Base-by-base conservation (phyloP, 2,888 invertebrate species). In the Drosophila limbata region DNA sequence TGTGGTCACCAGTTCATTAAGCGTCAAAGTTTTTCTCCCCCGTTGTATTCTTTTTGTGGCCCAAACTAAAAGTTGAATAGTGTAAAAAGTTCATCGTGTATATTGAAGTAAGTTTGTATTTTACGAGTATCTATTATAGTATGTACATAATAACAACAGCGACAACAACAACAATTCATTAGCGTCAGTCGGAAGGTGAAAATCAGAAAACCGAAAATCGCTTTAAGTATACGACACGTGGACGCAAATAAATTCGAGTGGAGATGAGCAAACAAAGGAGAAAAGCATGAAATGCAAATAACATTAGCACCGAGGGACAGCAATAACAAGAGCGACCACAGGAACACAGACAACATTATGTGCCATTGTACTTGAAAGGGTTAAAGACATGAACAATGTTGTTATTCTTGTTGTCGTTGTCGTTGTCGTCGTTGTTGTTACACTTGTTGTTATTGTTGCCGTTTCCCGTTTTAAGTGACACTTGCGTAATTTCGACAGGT, bases 401-500 rank as follows among this genome's bases (percentile, higher is more conserved):
- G 68, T 48, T 67, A 39, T 61, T 71, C 11, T 33, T 52, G 42
- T 61, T 69, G 51, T 40, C 25, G 44, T 37, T 37, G 37, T 37
- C n/a, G 66, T 72, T 62, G 56, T 50, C 59, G 3, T 25, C 28
- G 6, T 64, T 67, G 48, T 59, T 68, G 53, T 44, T 61, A 25
- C 35, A 40, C 31, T 51, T 73, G 37, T 56, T 73, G 65, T 70
- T 69, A 56, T 44, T 66, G 62, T 64, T 72, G 67, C 35, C 57
- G 65, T 62, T 60, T 63, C 69, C 69, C 64, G 61, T 63, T 65
- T 79, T 67, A 67, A 87, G 82, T 81, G 83, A 79, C 88, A 80
- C 84, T 85, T 85, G 73, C 77, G 76, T 76, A 85, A 82, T 84
- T 84, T 84, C 71, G 86, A 76, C 84, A 88, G 88, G 88, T 88